These are phyloP conservation scores for Rhinophrynus dorsalis DNA, from an alignment of 2,797 vertebrate species.

Conservation along the genomic window DNA sequence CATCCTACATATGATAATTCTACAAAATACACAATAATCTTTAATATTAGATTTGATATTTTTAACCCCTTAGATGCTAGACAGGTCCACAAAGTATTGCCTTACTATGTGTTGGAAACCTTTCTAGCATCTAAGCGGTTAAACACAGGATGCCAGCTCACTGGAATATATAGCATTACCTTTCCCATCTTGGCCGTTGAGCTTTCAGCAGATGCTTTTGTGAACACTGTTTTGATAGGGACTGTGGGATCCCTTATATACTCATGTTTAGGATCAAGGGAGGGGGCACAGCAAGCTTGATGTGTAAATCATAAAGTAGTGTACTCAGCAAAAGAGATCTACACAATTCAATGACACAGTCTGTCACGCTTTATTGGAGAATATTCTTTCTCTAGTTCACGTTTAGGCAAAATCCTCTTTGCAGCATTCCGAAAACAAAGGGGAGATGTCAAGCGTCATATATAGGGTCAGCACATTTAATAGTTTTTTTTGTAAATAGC, in stretches of 20 bases:
- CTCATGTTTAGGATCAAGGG: slow-evolving; percentile 22
- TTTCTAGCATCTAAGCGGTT: no score
- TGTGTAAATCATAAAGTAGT: slow-evolving; percentile 33
- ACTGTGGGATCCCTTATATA: slow-evolving; percentile 32
- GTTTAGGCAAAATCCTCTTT: slow-evolving; percentile 43
- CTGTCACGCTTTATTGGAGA: slow-evolving; percentile 48
- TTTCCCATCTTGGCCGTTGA: slow-evolving; percentile 37
- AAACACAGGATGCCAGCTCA: no score
- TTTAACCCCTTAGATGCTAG: no score
- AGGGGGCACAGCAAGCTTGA: slow-evolving; percentile 13
- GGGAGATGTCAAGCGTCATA: background rate
- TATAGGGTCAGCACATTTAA: background rate
- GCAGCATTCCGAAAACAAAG: slow-evolving; percentile 39
- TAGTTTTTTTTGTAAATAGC: background rate
- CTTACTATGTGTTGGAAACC: no score
- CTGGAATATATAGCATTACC: slow-evolving; percentile 7
- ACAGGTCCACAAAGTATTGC: no score
- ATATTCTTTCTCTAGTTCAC: slow-evolving; percentile 43
- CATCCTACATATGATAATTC: no score
- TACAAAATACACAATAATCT: no score
- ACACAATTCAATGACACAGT: slow-evolving; percentile 38
- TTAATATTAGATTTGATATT: no score
- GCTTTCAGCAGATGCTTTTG: slow-evolving; percentile 7
- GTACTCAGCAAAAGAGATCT: slow-evolving; percentile 41
- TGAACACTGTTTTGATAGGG: slow-evolving; percentile 13